These are phyloP conservation scores for Drosophila imparisetae DNA, from an alignment of 2,888 invertebrate species.

Conservation along the genomic window DNA sequence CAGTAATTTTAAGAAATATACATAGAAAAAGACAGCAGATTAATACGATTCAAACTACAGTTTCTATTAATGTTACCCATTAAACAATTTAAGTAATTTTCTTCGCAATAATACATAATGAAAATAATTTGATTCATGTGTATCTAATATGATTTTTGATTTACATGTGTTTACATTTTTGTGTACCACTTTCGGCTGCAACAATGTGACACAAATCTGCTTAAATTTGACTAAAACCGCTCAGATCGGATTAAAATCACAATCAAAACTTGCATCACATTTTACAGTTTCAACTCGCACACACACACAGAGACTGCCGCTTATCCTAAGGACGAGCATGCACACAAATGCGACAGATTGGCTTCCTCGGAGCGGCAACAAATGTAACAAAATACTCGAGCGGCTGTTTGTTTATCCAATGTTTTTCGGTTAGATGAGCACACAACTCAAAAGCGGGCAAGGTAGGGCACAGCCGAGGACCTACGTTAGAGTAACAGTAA, in stretches of 20 bases:
- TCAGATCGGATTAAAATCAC: slow-evolving; percentile 83
- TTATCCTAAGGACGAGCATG: slow-evolving; percentile 54
- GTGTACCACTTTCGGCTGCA: slow-evolving; percentile 59
- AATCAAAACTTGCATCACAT: slow-evolving; percentile 76
- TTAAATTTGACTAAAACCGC: slow-evolving; percentile 85
- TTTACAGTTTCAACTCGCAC: slow-evolving; percentile 65
- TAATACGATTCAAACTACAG: background rate
- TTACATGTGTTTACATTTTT: slow-evolving; percentile 78
- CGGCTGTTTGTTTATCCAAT: slow-evolving; percentile 84
- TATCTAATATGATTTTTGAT: slow-evolving; percentile 64
- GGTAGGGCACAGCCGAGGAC: slow-evolving; percentile 44
- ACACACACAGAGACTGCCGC: slow-evolving; percentile 7
- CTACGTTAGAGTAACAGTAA: slow-evolving; percentile 19
- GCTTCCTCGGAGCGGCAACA: slow-evolving; percentile 45
- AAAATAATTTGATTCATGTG: slow-evolving; percentile 49
- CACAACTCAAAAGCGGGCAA: slow-evolving; percentile 64
- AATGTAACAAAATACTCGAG: slow-evolving; percentile 72
- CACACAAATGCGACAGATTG: slow-evolving; percentile 80
- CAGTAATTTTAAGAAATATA: background rate
- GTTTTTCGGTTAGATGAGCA: slow-evolving; percentile 83
- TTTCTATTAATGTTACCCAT: background rate
- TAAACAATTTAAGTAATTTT: background rate
- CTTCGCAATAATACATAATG: background rate
- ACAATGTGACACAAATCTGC: slow-evolving; percentile 84
- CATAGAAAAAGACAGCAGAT: background rate